A percentile compares a stretch with the other conserved stretches of the same genome.
Evolutionary conservation across 2,113 vertebrate species (phyloP).

Genomic region (Hemichromis elongatus): DNA sequence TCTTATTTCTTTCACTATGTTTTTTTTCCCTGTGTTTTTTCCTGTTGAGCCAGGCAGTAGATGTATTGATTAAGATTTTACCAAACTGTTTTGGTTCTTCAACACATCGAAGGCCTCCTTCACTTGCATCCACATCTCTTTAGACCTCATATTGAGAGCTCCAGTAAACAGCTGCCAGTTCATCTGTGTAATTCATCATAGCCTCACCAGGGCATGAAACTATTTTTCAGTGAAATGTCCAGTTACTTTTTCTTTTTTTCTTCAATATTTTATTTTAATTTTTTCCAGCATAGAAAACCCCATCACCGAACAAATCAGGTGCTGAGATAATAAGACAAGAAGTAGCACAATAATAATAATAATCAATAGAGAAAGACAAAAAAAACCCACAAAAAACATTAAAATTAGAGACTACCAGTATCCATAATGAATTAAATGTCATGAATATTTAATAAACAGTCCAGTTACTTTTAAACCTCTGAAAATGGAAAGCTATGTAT

Average conservation of each 20-base stretch:
- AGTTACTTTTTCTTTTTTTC: no score
- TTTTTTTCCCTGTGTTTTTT: rapidly evolving
- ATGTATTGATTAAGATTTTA: neutral
- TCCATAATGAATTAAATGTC: no score
- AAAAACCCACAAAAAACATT: no score
- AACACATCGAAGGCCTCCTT: neutral
- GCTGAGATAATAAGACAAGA: no score
- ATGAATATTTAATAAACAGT: no score
- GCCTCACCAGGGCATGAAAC: neutral
- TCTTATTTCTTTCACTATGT: neutral
- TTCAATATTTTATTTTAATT: no score
- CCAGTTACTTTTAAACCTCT: neutral
- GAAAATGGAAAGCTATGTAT: neutral
- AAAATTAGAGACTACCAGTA: no score
- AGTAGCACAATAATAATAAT: no score
- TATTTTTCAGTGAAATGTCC: neutral
- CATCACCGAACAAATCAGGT: no score
- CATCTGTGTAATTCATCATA: neutral
- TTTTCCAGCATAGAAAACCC: no score
- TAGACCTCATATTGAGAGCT: neutral
- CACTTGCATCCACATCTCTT: neutral
- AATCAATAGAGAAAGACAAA: no score
- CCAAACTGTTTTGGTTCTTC: neutral
- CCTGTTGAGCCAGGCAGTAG: neutral
- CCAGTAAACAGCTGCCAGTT: neutral